Evolutionary conservation across 1,140 invertebrate species (phyloP), one percentile per base, ranked within the genome.

Genomic region (Artemia franciscana): DNA sequence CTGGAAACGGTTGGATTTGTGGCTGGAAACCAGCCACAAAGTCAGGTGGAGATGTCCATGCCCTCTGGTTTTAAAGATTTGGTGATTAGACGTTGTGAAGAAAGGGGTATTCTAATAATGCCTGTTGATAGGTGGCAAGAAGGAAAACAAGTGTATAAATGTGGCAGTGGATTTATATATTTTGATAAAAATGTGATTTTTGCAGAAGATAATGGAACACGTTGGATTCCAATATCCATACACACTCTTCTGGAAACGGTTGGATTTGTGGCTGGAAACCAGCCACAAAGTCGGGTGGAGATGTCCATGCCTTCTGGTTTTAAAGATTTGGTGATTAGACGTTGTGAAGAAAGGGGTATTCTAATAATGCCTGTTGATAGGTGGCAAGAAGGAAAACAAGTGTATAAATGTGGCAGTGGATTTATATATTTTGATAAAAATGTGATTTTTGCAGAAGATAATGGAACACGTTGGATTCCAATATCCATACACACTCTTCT

Each of bases 361-460:
- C 73, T 92, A 0, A 95, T 94, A 70, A 82, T 91, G 61, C 92
- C 91, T 0, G 78, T 84, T 0, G 91, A 91, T 21, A 77, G 83
- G 65, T 81, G 80, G 24, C 80, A 85, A 62, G 82, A 91, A 71
- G 86, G 80, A 1, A 88, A 90, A 68, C 86, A 88, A 74, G 81
- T 92, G 0, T 91, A 90, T 67, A 78, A 83, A 67, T 82, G 86
- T 72, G 88, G 88, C 66, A 83, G 84, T 24, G 85, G 88, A 70
- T 91, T 91, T 0, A 71, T 96, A 26, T 86, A 93, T 66, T 84
- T 94, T 76, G 91, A 95, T 86, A 89, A 89, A 69, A 77, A 87
- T 62, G 82, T 86, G 27, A 81, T 86, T 0, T 69, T 69, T 3
- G 65, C 74, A 18, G 74, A 79, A 5, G 76, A 73, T 23, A 74